A percentile compares a stretch with the other conserved stretches of the same genome.
These are phyloP conservation scores for Pantelozetes paolii DNA, from an alignment of 2,888 invertebrate species.

Conservation along the genomic window DNA sequence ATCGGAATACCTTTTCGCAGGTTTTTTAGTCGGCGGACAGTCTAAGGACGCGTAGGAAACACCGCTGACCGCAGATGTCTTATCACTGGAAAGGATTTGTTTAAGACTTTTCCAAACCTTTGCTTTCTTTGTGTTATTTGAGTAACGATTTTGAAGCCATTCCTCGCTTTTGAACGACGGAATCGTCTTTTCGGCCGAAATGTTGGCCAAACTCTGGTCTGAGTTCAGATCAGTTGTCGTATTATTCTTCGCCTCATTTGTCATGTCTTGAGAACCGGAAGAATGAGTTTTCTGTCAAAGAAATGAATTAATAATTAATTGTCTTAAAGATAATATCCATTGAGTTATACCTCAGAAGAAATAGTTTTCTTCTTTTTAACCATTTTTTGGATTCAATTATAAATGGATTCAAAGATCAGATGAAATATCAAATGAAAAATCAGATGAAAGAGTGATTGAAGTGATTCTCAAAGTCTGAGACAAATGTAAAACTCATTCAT, in stretches of 20 bases:
- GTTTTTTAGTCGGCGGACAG: background rate
- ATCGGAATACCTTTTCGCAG: slow-evolving; percentile 4
- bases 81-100: slow-evolving; percentile 19
- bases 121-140: slow-evolving; percentile 20
- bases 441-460: background rate
- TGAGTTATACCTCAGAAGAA: background rate
- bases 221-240: background rate
- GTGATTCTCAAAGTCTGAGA: background rate
- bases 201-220: background rate
- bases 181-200: background rate
- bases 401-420: background rate
- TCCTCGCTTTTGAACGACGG: slow-evolving; percentile 7
- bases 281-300: background rate
- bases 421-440: too few relatives aligned
- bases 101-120: slow-evolving; percentile 26
- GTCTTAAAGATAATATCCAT: background rate
- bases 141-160: background rate
- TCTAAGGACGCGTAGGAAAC: background rate
- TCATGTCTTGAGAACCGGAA: background rate
- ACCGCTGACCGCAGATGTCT: background rate
- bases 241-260: background rate
- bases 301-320: background rate
- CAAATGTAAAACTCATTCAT: background rate
- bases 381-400: background rate
- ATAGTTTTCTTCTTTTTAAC: slow-evolving; percentile 27